Percentiles rank a stretch among this genome's conserved stretches.
These are phyloP conservation scores for Cantharis lateralis DNA, from an alignment of 2,888 invertebrate genomes.

Conservation along the genomic window DNA sequence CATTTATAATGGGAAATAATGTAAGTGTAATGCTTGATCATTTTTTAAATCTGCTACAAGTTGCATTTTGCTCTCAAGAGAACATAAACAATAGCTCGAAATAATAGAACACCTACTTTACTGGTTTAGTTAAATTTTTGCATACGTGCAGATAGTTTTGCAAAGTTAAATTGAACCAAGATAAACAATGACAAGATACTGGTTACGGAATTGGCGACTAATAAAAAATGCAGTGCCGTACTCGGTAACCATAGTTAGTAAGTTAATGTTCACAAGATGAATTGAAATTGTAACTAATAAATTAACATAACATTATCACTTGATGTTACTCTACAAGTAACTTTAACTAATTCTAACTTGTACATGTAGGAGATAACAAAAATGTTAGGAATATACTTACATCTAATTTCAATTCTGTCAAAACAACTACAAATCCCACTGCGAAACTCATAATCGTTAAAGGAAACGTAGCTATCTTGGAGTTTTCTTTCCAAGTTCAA, in stretches of 20 bases:
- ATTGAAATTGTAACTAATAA: conserved; percentile 22
- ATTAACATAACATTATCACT: conserved; percentile 25
- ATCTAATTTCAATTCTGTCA: background rate
- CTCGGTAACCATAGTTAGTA: conserved; percentile 14
- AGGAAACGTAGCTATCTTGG: conserved; percentile 9
- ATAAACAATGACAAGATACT: conserved; percentile 1
- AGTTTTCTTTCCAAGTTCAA: background rate
- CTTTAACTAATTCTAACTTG: conserved; percentile 10
- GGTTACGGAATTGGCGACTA: background rate
- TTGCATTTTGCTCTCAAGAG: conserved; percentile 11
- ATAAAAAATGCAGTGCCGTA: background rate
- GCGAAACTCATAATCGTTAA: conserved; percentile 9
- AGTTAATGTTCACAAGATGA: conserved; percentile 23
- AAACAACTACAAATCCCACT: conserved; percentile 20
- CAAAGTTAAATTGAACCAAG: background rate
- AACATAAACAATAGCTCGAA: conserved; percentile 25
- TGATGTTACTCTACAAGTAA: conserved; percentile 11
- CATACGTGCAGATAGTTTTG: background rate
- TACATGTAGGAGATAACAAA: background rate
- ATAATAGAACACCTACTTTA: conserved; percentile 25
- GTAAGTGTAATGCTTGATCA: conserved; percentile 6
- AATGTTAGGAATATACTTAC: background rate
- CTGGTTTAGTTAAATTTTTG: background rate
- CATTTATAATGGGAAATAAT: conserved; percentile 10
- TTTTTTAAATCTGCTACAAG: conserved; percentile 3